Evolutionary conservation across 2,797 vertebrate genomes (phyloP).

Genomic region (Loris lydekkerianus): DNA sequence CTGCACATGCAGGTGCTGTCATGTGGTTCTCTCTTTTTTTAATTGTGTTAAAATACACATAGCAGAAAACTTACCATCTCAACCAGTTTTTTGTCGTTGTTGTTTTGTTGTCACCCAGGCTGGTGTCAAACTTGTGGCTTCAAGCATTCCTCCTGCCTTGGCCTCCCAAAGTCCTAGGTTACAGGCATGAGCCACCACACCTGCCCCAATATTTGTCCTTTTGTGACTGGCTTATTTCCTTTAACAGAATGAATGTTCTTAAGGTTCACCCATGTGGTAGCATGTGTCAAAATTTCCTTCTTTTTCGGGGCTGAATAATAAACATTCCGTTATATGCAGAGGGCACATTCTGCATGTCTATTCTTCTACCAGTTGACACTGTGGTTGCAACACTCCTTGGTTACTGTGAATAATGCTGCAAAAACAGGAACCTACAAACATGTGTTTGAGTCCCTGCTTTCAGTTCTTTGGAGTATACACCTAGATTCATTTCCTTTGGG

Average conservation of each 20-base stretch:
- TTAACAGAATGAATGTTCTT: neutral
- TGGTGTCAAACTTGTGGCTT: neutral
- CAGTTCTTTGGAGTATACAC: neutral
- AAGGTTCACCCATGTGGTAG: neutral
- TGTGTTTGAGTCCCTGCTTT: neutral
- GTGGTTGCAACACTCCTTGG: neutral
- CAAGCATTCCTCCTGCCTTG: neutral
- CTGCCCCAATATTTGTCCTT: neutral
- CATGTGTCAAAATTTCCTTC: neutral
- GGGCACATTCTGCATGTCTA: neutral
- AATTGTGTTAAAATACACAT: neutral
- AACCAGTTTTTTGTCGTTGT: neutral
- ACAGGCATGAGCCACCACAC: neutral
- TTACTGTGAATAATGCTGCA: neutral
- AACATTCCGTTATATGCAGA: neutral
- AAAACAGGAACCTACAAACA: neutral
- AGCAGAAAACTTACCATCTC: neutral
- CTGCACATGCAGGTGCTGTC: neutral
- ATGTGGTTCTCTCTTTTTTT: neutral
- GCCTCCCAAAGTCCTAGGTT: neutral
- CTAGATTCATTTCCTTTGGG: neutral
- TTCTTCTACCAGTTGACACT: neutral
- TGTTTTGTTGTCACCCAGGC: neutral
- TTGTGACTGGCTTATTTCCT: neutral
- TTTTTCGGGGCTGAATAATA: neutral